Evolutionary conservation across 2,888 invertebrate species (phyloP), one percentile per base, ranked within the genome.

Genomic region (Liposcelis brunnea): DNA sequence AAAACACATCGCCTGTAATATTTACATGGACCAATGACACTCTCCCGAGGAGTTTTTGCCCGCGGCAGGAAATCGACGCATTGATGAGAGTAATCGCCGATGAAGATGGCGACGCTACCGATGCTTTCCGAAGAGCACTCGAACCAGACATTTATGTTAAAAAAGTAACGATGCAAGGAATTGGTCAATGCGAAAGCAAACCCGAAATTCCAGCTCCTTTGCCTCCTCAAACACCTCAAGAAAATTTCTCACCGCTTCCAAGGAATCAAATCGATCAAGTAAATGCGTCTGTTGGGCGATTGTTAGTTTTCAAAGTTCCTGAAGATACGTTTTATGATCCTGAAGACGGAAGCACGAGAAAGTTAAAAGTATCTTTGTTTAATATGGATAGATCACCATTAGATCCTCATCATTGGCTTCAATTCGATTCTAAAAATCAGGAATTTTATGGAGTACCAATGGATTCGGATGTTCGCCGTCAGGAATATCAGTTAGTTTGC

Each of bases 271-370:
- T 93, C 19, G 85, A 87, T 66, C 76, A 77, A 49, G 72, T 91
- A 46, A 79, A 81, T 49, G 86, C 86, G 36, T 79, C 78, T 2
- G 79, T 80, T 12, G 91, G 91, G 16, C 79, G 82, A 55, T 67
- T 91, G 54, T 72, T 87, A 32, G 72, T 84, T 2, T 85, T 74
- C 58, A 77, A 75, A 62, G 86, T 91, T 51, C 86, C 86, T 8
- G 75, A 78, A 73, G 86, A 91, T 58, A 83, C 87, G 2, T 93
- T 91, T 70, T 86, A 78, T 62, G 91, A 91, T 66, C 78, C 79
- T 0, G 86, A 90, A 61, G 87, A 87, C 58, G 80, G 80, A 12
- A 75, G 75, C 50, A 77, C 84, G 0, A 68, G 77, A 36, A 72
- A 75, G 52, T 67, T 93, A 51, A 74, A 73, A 37, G 69, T 93